These are phyloP conservation scores for Narcine bancroftii DNA, from an alignment of 2,113 vertebrate genomes.

Conservation along the genomic window DNA sequence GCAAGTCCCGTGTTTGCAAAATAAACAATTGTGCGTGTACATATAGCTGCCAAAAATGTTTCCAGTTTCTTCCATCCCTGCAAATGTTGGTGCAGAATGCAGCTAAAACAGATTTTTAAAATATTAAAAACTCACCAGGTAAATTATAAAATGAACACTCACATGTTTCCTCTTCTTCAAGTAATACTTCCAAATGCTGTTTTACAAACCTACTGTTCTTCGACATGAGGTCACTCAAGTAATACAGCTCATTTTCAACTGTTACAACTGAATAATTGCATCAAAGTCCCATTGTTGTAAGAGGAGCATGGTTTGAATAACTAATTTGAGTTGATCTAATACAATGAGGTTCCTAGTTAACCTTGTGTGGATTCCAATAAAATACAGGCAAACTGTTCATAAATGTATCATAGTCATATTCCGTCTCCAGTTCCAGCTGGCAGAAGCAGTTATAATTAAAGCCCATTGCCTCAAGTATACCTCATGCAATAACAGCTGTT, in stretches of 20 bases:
- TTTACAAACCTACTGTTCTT: background rate
- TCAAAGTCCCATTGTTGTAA: background rate
- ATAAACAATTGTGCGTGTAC: too few species aligned
- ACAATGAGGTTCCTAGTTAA: background rate
- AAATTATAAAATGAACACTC: background rate
- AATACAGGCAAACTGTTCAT: too few species aligned
- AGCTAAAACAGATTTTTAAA: background rate
- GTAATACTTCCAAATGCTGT: background rate
- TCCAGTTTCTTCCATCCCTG: background rate
- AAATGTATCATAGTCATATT: too few species aligned
- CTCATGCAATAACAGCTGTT: background rate
- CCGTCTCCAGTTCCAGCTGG: background rate
- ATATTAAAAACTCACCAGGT: background rate
- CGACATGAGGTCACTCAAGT: background rate
- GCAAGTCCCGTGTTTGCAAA: too few species aligned
- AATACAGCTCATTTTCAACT: background rate
- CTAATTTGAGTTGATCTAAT: background rate
- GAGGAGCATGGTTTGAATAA: background rate
- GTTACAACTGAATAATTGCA: background rate
- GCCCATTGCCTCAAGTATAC: background rate
- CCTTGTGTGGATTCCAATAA: background rate
- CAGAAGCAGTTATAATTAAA: background rate
- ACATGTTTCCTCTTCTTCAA: background rate
- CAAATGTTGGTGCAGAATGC: background rate
- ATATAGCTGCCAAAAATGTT: too few species aligned